Base-by-base conservation (phyloP, 2,888 invertebrate species). In the Miltochrista miniata region DNA sequence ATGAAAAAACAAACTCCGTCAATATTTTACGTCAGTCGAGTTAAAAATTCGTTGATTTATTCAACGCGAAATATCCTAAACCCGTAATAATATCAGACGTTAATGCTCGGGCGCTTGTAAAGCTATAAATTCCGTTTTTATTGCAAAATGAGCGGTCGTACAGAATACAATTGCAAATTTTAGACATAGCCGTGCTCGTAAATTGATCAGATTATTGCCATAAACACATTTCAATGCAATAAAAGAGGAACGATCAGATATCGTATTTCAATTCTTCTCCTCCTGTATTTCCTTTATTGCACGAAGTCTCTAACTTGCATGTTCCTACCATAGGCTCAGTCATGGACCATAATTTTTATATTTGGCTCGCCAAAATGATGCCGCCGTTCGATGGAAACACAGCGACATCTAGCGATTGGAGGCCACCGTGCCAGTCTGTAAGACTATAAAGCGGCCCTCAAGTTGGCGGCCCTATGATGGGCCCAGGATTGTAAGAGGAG, bases 121-220 rank as follows among this genome's bases (percentile, higher is more conserved):
- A 64, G 61, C 48, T 61, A 68, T 74, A 74, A 74, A 74, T 71
- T 64, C 52, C 54, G 49, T 68, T 68, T 68, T 70, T 70, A 70
- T 64, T 61, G 56, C 68, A 56, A 69, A 69, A 71, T 68, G 70
- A 69, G 64, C 54, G 65, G 66, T 64, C 63, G 61, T 74, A 72
- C 78, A 69, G 68, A 69, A 75, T 76, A 76, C 72, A 69, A 74
- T 74, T 72, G 72, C 73, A 73, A 79, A 80, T 81, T 79, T 76
- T 72, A 74, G 74, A 75, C 71, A 75, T 72, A 70, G 70, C 67
- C 56, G 56, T 54, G 67, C 66, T 73, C 73, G 74, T 87, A 86
- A 87, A 87, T 71, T 81, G 78, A 85, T 85, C 81, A 76, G 76
- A 82, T 82, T 80, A 85, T 77, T 74, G 82, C 81, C 79, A 72